Base-by-base conservation (phyloP, 2,888 invertebrate species). In the Parapristionchus giblindavisi region DNA sequence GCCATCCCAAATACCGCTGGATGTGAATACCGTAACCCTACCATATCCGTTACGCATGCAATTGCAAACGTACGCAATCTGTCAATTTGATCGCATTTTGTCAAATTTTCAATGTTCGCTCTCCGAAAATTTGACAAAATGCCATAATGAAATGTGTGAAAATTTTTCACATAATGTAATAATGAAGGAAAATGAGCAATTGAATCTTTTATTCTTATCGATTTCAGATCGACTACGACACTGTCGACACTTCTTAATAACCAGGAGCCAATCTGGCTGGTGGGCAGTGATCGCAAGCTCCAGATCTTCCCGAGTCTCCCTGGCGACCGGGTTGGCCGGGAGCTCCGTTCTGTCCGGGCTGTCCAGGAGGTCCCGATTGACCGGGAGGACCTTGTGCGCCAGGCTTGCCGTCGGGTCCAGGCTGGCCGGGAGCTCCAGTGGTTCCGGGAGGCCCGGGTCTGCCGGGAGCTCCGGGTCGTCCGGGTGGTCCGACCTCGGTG, bases 261-360 rank as follows among this genome's bases (percentile, higher is more conserved):
- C 86, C 86, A 52, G 85, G 85, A 24, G 85, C 86, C 61, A 86
- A 77, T 75, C 87, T 75, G 21, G 87, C 83, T 43, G 85, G 84
- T 52, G 87, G 87, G 56, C 87, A 87, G 71, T 87, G 86, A 61
- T 87, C 87, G 82, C 87, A 87, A 40, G 81, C 77, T 66, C 87
- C 87, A 17, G 84, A 81, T 48, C 84, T 80, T 66, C 87, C 87
- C 17, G 79, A 82, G 36, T 82, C 84, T 78, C 83, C 83, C 14
- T 71, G 73, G 14, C 71, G 61, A 38, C 82, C 81, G 11, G 32
- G 29, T 14, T 43, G 48, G 60, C 84, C 82, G 27, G 81, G 76
- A 29, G 73, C 68, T 77, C 82, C 82, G 74, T 78, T 75, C 48
- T 78, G 80, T 66, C 84, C 84, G 24, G 79, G 79, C 60, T 81